Evolutionary conservation across 2,113 vertebrate species (phyloP).

Genomic region (Alces alces): DNA sequence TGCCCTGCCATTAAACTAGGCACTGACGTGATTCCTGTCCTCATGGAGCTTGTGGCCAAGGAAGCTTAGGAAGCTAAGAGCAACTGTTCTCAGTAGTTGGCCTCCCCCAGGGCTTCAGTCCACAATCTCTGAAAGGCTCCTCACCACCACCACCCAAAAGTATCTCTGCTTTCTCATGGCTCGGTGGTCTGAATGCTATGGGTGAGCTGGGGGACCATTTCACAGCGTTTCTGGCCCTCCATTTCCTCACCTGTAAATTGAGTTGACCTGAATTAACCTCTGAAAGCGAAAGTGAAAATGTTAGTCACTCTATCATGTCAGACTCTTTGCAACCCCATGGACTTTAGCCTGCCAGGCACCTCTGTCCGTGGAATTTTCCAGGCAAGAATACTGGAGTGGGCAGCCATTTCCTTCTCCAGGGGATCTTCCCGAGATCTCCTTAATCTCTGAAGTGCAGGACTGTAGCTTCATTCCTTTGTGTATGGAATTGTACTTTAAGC

Average conservation of each 20-base stretch:
- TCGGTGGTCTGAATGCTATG: not conserved
- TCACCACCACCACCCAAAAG: no score
- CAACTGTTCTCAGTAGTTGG: not conserved
- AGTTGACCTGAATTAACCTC: not conserved
- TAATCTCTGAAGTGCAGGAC: not conserved
- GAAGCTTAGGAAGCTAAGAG: not conserved
- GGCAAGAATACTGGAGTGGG: not conserved
- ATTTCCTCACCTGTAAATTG: not conserved
- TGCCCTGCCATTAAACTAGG: not conserved
- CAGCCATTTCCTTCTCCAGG: not conserved
- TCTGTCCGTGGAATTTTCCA: not conserved
- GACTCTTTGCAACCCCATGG: not conserved
- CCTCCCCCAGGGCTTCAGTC: not conserved
- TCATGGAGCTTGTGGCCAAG: not conserved
- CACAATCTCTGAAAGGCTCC: not conserved
- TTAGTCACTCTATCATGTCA: not conserved
- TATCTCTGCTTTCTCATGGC: not conserved
- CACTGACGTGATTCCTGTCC: not conserved
- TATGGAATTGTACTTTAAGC: not conserved
- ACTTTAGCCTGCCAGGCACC: not conserved
- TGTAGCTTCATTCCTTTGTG: not conserved
- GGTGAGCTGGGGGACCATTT: not conserved
- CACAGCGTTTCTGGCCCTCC: not conserved
- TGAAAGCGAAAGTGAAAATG: not conserved
- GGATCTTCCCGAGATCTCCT: not conserved